Conservation (phyloP, 1,140 invertebrate genomes). For the Drosophila willistoni region DNA sequence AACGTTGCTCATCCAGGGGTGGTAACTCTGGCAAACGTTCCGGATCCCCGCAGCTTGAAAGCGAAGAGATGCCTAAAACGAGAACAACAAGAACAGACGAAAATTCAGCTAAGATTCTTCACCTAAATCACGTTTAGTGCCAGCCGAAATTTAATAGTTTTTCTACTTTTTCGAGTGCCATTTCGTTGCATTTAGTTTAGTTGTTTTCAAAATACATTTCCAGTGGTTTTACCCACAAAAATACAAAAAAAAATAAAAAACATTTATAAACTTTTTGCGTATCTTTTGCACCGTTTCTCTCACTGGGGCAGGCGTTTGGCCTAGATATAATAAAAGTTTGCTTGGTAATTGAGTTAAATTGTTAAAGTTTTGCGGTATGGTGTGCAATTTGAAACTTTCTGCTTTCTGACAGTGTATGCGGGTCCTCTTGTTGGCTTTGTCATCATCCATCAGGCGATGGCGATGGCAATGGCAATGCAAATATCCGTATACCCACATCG, state of each 20-base stretch:
- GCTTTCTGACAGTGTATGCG: slow-evolving; percentile 2
- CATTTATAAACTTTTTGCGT: slow-evolving; percentile 5
- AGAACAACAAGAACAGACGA: neutral
- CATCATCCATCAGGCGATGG: slow-evolving; percentile 43
- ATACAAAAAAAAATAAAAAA: no score
- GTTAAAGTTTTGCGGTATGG: slow-evolving; percentile 43
- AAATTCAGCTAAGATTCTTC: no score
- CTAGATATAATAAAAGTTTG: slow-evolving; percentile 40
- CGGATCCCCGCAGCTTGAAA: slow-evolving; percentile 89
- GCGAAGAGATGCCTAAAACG: slow-evolving; percentile 89
- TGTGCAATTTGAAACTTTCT: slow-evolving; percentile 47
- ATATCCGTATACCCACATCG: slow-evolving; percentile 37
- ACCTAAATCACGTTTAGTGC: no score
- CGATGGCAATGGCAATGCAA: slow-evolving; percentile 14
- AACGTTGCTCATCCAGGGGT: slow-evolving; percentile 90
- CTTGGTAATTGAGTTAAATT: slow-evolving; percentile 69
- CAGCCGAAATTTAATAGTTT: neutral
- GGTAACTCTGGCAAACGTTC: slow-evolving; percentile 90
- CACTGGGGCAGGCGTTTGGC: neutral
- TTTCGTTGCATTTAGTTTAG: neutral
- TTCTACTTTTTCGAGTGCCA: neutral
- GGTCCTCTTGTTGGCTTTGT: slow-evolving; percentile 28
- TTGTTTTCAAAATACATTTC: neutral
- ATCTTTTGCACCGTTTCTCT: neutral
- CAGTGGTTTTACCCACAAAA: neutral